phyloP scores from a whole-genome alignment of 2,797 vertebrate genomes.

The Acanthurus leucopareius region DNA sequence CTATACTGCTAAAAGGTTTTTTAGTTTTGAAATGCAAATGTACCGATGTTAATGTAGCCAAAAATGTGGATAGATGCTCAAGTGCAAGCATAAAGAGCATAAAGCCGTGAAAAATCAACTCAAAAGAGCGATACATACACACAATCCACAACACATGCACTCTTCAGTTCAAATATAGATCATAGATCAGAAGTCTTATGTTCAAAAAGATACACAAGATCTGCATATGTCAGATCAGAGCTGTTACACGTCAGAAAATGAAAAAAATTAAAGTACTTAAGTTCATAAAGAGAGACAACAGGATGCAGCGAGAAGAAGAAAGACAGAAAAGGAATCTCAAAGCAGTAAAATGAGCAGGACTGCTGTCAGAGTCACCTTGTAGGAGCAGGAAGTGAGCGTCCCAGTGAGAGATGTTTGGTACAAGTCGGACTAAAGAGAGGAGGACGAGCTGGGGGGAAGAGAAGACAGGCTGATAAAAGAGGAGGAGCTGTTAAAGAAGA shows the following conservation, averaged over 20 bases:
- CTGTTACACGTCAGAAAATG: not conserved
- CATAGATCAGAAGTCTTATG: not conserved
- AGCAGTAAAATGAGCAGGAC: conserved; percentile 41
- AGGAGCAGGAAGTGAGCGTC: conserved; percentile 55
- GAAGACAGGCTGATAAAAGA: conserved; percentile 65
- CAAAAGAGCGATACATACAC: not conserved
- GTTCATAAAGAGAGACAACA: not conserved
- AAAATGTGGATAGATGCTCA: conserved; percentile 12
- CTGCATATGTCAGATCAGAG: conserved; percentile 6
- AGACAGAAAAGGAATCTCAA: conserved; percentile 1
- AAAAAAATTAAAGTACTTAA: not conserved
- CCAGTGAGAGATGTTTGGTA: conserved; percentile 61
- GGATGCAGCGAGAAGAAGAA: not conserved
- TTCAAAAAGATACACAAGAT: not conserved
- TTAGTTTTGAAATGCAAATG: too few relatives aligned
- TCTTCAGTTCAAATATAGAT: not conserved
- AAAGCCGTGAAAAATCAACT: conserved; percentile 16
- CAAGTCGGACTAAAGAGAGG: conserved; percentile 44
- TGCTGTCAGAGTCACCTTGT: conserved; percentile 81
- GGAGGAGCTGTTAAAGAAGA: conserved; percentile 57
- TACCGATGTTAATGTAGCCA: too few relatives aligned
- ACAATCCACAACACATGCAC: too few relatives aligned
- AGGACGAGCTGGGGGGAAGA: conserved; percentile 33
- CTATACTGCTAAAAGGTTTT: too few relatives aligned
- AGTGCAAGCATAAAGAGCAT: conserved; percentile 11